phyloP scores from a whole-genome alignment of 1,140 invertebrate genomes.

The Diuraphis noxia region DNA sequence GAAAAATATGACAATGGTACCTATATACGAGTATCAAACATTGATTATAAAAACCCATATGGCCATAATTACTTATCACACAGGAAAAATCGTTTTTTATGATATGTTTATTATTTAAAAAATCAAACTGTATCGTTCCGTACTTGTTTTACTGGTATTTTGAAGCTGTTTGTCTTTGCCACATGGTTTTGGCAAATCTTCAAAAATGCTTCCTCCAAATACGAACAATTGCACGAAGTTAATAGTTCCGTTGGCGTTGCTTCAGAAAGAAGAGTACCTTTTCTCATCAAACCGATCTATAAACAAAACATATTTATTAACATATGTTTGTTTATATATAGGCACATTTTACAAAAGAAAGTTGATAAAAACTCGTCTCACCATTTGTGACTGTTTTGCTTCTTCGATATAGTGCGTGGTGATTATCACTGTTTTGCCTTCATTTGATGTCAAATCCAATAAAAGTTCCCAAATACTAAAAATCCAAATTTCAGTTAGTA shows the following conservation, averaged over 20 bases:
- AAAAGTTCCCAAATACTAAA: constrained; percentile 88
- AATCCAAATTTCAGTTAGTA: background rate
- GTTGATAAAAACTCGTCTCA: constrained; percentile 60
- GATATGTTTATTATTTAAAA: background rate
- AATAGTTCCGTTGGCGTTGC: constrained; percentile 61
- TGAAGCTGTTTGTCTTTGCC: constrained; percentile 43
- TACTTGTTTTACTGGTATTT: constrained; percentile 46
- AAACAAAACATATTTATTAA: constrained; percentile 33
- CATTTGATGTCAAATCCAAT: constrained; percentile 69
- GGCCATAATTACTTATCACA: background rate
- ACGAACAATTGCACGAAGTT: constrained; percentile 58
- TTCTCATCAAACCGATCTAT: constrained; percentile 68
- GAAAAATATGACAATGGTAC: background rate
- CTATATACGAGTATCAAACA: background rate
- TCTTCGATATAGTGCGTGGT: constrained; percentile 97
- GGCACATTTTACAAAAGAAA: background rate
- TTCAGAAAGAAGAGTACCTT: constrained; percentile 66
- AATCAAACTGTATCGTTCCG: background rate
- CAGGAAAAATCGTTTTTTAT: background rate
- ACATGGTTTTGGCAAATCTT: constrained; percentile 60
- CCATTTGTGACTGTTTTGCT: constrained; percentile 79
- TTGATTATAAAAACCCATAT: background rate
- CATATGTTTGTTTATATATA: background rate
- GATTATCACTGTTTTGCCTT: constrained; percentile 77
- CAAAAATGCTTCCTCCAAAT: constrained; percentile 68